Percentiles rank a stretch among this genome's conserved stretches.
Evolutionary conservation across 1,140 invertebrate species (phyloP).

Genomic region (Aphelenchoides fujianensis): DNA sequence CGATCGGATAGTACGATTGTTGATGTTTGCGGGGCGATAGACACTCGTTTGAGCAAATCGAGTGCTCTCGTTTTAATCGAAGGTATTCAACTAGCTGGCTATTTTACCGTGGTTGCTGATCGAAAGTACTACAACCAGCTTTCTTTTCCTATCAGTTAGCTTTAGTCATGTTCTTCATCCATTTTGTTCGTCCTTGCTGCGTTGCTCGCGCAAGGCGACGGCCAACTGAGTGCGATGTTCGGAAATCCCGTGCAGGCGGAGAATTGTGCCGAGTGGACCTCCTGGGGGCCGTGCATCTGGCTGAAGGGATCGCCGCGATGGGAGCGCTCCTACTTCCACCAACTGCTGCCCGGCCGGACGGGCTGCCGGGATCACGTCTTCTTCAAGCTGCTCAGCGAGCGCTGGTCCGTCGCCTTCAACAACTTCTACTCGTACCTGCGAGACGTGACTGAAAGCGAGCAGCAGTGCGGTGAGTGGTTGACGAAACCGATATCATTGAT

Average conservation of each 20-base stretch:
- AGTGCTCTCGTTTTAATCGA: too few species aligned
- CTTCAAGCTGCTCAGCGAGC: constrained; percentile 55
- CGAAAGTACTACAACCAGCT: too few species aligned
- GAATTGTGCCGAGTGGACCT: constrained; percentile 53
- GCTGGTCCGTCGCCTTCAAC: constrained; percentile 59
- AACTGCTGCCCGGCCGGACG: constrained; percentile 55
- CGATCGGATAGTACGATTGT: too few species aligned
- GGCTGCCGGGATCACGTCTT: constrained; percentile 60
- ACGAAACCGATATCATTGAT: constrained; percentile 6
- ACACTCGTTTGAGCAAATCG: too few species aligned
- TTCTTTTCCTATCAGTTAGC: too few species aligned
- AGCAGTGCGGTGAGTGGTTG: constrained; percentile 52
- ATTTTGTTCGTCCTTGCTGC: too few species aligned
- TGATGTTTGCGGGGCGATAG: too few species aligned
- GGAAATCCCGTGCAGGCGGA: constrained; percentile 54
- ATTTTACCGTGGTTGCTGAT: too few species aligned
- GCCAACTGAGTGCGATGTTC: constrained; percentile 57
- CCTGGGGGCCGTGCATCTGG: constrained; percentile 62
- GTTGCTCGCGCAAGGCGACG: too few species aligned
- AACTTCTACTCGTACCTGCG: constrained; percentile 60
- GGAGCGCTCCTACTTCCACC: constrained; percentile 58
- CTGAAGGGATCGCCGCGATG: constrained; percentile 51
- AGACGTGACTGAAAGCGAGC: constrained; percentile 55
- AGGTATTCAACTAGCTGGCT: too few species aligned
- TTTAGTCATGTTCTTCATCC: too few species aligned